Conservation (phyloP, 2,797 vertebrate species). For the Peromyscus melanophrys region DNA sequence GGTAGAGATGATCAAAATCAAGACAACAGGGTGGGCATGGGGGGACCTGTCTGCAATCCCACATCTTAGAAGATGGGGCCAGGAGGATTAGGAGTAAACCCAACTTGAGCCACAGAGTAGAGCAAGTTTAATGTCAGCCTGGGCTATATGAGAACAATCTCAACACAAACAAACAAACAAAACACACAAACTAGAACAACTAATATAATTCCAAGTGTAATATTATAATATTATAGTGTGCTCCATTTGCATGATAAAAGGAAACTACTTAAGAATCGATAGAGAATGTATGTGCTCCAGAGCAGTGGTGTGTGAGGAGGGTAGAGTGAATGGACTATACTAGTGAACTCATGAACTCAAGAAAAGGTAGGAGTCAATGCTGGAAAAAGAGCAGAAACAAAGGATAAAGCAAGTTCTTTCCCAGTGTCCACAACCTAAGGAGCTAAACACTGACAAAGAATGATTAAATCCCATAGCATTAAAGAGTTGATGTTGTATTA, state of each 20-base stretch:
- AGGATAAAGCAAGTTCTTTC: not conserved
- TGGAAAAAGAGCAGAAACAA: not conserved
- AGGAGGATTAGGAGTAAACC: not conserved
- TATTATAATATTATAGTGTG: not conserved
- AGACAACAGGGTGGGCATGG: not conserved
- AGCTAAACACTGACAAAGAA: not conserved
- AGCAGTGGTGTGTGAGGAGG: not conserved
- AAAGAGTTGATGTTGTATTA: not conserved
- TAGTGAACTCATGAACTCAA: not conserved
- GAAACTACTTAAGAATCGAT: not conserved
- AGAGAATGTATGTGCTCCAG: not conserved
- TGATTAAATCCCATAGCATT: not conserved
- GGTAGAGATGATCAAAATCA: not conserved
- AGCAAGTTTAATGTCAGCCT: not conserved
- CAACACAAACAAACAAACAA: not conserved
- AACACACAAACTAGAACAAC: not conserved
- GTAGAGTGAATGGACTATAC: not conserved
- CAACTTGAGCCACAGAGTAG: not conserved
- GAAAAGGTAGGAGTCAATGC: not conserved
- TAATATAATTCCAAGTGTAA: not conserved
- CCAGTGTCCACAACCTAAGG: not conserved
- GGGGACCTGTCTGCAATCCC: not conserved
- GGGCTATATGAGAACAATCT: not conserved
- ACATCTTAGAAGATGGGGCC: too few species aligned
- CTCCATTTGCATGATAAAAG: conserved; percentile 2